A percentile compares a stretch with the other conserved stretches of the same genome.
phyloP scores from a whole-genome alignment of 2,888 invertebrate genomes.

The Cylindroiulus punctatus region DNA sequence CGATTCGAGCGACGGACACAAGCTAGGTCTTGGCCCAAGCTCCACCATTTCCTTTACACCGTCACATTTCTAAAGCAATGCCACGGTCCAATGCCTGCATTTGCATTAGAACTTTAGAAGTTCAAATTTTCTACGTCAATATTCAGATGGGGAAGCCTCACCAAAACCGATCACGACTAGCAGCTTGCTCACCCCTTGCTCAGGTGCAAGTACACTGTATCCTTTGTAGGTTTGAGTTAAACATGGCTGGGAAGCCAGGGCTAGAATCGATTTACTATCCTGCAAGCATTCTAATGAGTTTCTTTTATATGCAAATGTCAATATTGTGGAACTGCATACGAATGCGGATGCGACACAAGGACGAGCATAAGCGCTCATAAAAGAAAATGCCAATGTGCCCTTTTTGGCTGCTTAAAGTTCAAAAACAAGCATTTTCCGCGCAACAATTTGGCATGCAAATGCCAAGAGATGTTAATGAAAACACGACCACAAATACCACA shows the following conservation, averaged over 20 bases:
- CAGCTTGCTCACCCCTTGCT: neutral
- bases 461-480: constrained; percentile 37
- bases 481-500: constrained; percentile 34
- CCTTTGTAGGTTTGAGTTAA: constrained; percentile 23
- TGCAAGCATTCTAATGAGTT: constrained; percentile 37
- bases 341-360: neutral
- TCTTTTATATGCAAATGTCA: constrained; percentile 35
- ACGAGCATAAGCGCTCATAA: constrained; percentile 3
- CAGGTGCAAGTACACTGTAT: constrained; percentile 43
- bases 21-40: neutral
- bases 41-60: neutral
- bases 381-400: constrained; percentile 44
- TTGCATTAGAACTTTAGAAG: neutral
- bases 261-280: constrained; percentile 9
- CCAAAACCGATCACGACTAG: neutral
- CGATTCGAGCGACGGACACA: neutral
- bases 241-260: neutral
- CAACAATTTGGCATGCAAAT: constrained; percentile 26
- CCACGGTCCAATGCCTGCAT: neutral
- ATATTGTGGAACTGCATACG: constrained; percentile 43
- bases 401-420: neutral
- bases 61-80: neutral
- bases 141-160: neutral
- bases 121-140: neutral
- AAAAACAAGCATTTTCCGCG: constrained; percentile 1